These are phyloP conservation scores for Oscheius onirici DNA, from an alignment of 2,888 invertebrate genomes.

Conservation along the genomic window DNA sequence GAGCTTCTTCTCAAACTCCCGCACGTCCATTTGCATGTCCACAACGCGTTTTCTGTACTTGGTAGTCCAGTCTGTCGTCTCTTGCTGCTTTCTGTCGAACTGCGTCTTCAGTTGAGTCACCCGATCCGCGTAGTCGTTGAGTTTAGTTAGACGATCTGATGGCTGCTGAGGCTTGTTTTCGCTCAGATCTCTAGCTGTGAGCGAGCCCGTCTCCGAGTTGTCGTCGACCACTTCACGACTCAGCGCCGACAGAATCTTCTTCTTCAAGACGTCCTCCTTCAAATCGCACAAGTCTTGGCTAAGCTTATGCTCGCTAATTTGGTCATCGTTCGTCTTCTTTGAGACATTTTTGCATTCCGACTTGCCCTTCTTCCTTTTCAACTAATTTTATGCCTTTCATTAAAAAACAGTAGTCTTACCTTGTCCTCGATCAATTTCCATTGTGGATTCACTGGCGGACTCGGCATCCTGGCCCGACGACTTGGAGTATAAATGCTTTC, in stretches of 20 bases:
- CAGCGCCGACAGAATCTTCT: not conserved
- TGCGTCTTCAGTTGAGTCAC: not conserved
- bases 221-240: not conserved
- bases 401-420: not conserved
- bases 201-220: not conserved
- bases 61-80: not conserved
- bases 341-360: not conserved
- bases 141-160: not conserved
- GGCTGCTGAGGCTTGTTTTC: not conserved
- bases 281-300: not conserved
- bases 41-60: not conserved
- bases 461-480: not conserved
- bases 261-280: not conserved
- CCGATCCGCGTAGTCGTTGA: not conserved
- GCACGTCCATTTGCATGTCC: constrained; percentile 7
- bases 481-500: not conserved
- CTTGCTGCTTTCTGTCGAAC: not conserved
- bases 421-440: not conserved
- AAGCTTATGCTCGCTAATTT: not conserved
- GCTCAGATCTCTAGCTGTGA: not conserved
- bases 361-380: not conserved
- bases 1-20: constrained; percentile 8
- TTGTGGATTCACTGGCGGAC: not conserved
- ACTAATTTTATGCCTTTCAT: not conserved
- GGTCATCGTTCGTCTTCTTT: no score